A percentile compares a stretch with the other conserved stretches of the same genome.
Evolutionary conservation across 2,888 invertebrate genomes (phyloP).

Genomic region (Volucella zonaria): DNA sequence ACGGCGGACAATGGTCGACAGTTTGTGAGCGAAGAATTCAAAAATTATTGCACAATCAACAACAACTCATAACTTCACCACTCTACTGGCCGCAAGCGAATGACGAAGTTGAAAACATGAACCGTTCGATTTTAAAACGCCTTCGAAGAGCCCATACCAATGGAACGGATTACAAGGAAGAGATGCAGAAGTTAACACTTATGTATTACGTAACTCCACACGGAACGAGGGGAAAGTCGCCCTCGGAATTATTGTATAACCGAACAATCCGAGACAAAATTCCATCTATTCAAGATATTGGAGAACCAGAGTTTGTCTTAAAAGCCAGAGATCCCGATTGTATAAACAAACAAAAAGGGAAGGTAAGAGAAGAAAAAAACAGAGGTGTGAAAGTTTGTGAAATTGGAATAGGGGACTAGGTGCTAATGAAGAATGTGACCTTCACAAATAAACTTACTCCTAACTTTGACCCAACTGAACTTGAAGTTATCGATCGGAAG

Average conservation of each 20-base stretch:
- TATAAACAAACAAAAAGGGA: constrained; percentile 36
- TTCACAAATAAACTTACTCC: constrained; percentile 55
- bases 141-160: constrained; percentile 61
- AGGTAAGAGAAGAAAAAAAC: constrained; percentile 22
- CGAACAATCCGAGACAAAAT: constrained; percentile 55
- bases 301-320: constrained; percentile 11
- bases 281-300: constrained; percentile 21
- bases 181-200: constrained; percentile 68
- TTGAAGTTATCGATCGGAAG: constrained; percentile 46
- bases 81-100: constrained; percentile 68
- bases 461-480: constrained; percentile 46
- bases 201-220: constrained; percentile 71
- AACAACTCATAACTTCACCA: constrained; percentile 63
- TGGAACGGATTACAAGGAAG: constrained; percentile 54
- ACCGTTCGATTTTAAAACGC: constrained; percentile 59
- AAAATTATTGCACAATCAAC: constrained; percentile 43
- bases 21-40: constrained; percentile 40
- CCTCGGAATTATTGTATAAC: constrained; percentile 66
- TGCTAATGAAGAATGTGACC: constrained; percentile 32
- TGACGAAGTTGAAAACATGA: constrained; percentile 66
- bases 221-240: constrained; percentile 63
- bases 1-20: constrained; percentile 69
- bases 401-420: constrained; percentile 20
- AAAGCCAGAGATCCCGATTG: constrained; percentile 24
- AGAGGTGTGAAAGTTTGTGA: constrained; percentile 11